Evolutionary conservation across 2,888 invertebrate species (phyloP).

Genomic region (Diarsia mendica): DNA sequence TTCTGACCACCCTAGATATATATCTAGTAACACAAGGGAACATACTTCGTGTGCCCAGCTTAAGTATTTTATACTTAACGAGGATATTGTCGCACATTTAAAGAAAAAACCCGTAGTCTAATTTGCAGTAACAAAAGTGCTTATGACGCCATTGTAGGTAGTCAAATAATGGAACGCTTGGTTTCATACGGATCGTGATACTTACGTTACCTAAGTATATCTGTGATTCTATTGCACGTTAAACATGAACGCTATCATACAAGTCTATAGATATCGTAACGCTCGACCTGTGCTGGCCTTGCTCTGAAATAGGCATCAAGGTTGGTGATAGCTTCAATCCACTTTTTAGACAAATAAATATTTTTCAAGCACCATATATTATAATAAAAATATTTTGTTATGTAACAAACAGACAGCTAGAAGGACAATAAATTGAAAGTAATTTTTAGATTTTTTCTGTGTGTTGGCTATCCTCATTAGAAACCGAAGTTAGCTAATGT

Average conservation of each 20-base stretch:
- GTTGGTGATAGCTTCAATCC: slow-evolving; percentile 46
- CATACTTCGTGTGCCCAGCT: too few species aligned
- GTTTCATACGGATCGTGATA: too few species aligned
- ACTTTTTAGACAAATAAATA: slow-evolving; percentile 2
- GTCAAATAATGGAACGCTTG: too few species aligned
- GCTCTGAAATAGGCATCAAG: neutral
- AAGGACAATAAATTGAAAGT: neutral
- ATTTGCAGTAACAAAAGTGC: too few species aligned
- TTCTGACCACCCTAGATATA: neutral
- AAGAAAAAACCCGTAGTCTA: too few species aligned
- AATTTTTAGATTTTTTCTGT: neutral
- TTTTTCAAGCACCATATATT: slow-evolving; percentile 34
- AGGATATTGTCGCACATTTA: too few species aligned
- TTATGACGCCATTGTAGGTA: too few species aligned
- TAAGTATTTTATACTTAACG: too few species aligned
- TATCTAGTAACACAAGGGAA: too few species aligned
- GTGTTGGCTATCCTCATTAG: neutral
- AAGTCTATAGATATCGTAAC: neutral
- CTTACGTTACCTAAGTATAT: too few species aligned
- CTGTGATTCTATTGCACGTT: neutral
- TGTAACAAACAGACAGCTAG: neutral
- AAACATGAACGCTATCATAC: neutral
- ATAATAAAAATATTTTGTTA: neutral
- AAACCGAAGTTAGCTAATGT: neutral
- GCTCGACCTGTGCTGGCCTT: neutral